Evolutionary conservation across 64 coral and sea anemone species (phyloP).

Genomic region (Pocillopora verrucosa): DNA sequence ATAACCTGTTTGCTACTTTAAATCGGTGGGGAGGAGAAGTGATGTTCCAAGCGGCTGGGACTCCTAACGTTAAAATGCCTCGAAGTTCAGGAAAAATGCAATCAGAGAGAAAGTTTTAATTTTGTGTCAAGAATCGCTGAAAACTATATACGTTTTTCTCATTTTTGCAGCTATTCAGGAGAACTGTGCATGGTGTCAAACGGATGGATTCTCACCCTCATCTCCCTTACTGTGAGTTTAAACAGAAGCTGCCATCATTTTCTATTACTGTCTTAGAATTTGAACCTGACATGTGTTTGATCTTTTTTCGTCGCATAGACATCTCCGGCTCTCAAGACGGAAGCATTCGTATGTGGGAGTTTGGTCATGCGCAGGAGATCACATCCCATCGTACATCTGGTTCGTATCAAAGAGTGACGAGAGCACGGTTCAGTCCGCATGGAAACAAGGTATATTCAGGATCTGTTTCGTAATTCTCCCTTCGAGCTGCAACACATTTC

Average conservation of each 20-base stretch:
- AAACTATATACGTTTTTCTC: neutral
- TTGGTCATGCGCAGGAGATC: constrained; percentile 94
- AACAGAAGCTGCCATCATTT: neutral
- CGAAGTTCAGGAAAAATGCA: no score
- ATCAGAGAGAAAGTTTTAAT: no score
- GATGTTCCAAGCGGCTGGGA: no score
- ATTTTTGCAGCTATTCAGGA: constrained; percentile 78
- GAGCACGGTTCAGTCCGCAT: constrained; percentile 90
- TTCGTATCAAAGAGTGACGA: constrained; percentile 83
- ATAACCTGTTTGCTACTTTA: neutral
- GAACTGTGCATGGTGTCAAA: constrained; percentile 74
- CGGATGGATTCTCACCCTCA: constrained; percentile 89
- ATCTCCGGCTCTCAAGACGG: constrained; percentile 94
- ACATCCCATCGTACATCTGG: constrained; percentile 89
- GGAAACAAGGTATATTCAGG: constrained; percentile 79
- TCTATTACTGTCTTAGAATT: neutral
- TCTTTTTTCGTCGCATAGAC: constrained; percentile 44
- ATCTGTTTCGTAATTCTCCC: no score
- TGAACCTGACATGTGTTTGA: neutral
- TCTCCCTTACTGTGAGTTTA: constrained; percentile 92
- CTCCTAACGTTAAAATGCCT: no score
- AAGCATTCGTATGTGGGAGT: constrained; percentile 97
- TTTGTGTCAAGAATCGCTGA: no score
- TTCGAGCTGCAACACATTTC: no score
- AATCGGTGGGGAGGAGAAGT: no score